Evolutionary conservation across 2,113 vertebrate species (phyloP).

Genomic region (Catharus bicknelli): DNA sequence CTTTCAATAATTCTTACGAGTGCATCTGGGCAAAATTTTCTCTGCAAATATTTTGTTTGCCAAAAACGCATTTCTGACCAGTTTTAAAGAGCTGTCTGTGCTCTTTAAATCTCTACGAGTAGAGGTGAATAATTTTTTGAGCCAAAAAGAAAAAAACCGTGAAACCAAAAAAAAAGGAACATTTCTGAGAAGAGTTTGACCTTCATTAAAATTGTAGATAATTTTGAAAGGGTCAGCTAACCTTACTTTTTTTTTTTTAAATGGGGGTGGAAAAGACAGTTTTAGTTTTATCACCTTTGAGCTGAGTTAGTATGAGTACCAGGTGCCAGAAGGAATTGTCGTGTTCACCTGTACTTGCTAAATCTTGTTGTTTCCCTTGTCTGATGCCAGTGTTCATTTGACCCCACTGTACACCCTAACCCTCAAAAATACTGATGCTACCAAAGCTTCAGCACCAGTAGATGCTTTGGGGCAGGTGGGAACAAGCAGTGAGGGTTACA

Average conservation of each 20-base stretch:
- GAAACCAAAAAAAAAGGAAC: neutral
- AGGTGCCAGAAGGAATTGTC: neutral
- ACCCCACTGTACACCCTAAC: neutral
- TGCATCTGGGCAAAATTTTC: neutral
- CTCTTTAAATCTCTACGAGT: neutral
- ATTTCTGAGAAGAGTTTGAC: neutral
- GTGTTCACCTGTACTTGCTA: neutral
- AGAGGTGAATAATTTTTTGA: neutral
- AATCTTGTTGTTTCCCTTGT: neutral
- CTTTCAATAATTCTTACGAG: neutral
- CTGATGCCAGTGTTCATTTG: neutral
- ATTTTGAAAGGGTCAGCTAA: neutral
- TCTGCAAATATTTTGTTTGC: conserved; percentile 3
- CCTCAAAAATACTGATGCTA: neutral
- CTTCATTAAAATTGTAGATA: neutral
- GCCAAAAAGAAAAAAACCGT: neutral
- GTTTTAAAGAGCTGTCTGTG: neutral
- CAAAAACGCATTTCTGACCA: neutral
- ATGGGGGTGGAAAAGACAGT: accelerated
- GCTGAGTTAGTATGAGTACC: neutral
- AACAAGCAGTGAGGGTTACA: neutral
- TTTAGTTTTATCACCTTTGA: neutral
- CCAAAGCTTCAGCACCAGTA: neutral
- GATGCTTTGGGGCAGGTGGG: neutral
- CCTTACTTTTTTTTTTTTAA: neutral